Base-by-base conservation (phyloP, 1,140 invertebrate genomes). In the Calliphora vicina region DNA sequence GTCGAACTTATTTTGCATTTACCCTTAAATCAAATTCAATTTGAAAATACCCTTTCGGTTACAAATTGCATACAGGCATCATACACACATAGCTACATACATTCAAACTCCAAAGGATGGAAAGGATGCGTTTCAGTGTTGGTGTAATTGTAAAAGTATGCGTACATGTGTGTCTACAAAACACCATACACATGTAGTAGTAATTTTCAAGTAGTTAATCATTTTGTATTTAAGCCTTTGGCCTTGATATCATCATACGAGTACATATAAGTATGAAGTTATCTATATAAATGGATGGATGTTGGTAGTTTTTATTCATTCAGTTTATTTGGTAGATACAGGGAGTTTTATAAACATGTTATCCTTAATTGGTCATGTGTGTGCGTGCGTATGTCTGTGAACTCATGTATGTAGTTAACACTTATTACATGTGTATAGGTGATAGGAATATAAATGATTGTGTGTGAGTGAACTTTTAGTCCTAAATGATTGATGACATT, bases 11-110 rank as follows among this genome's bases (percentile, higher is more conserved):
- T 57, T 67, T 67, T 71, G 25, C 80, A 27, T 81, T 81, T 71
- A 81, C 80, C 80, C 45, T 81, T 81, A 67, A 81, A 81, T 81
- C 61, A 42, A 81, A 81, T 81, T 61, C 42, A 35, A 35, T 81
- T 57, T 71, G 25, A 67, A 67, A 25, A n/a, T n/a, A 35, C 80
- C 61, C 50, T 71, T 81, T 81, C 27, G 20, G 80, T 67, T 42
- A 23, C 9, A 78, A 78, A 78, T 25, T 42, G 9, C 35, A n/a
- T n/a, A n/a, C n/a, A 67, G n/a, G 9, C 20, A 67, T 10, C 61
- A 12, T 10, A 67, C 17, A 3, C 17, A 57, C 50, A 57, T 17
- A 61, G 5, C n/a, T n/a, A n/a, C n/a, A n/a, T n/a, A n/a, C n/a
- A n/a, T n/a, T n/a, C n/a, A n/a, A 57, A 17, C 45, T 57, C 6